Evolutionary conservation across 2,888 invertebrate species (phyloP).

Genomic region (Schrankia costaestrigalis): DNA sequence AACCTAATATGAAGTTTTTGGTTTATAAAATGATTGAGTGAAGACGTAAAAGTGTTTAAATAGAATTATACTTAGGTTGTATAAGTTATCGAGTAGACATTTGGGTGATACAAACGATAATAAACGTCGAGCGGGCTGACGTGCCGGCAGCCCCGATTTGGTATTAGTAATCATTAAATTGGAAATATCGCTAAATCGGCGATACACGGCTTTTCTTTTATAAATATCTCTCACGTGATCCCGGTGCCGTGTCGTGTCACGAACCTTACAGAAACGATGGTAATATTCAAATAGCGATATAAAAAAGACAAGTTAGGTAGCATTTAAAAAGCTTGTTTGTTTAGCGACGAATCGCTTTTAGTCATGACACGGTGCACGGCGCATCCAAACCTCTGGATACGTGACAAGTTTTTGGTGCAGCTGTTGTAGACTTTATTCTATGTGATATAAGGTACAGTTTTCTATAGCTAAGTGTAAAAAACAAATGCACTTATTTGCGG

Average conservation of each 20-base stretch:
- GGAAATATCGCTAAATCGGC: constrained; percentile 78
- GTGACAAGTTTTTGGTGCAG: constrained; percentile 40
- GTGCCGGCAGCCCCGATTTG: constrained; percentile 69
- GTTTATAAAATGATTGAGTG: constrained; percentile 10
- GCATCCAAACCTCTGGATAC: constrained; percentile 49
- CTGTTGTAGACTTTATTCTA: constrained; percentile 26
- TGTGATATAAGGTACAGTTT: constrained; percentile 33
- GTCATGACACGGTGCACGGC: constrained; percentile 71
- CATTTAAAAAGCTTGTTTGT: constrained; percentile 81
- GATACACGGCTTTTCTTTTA: constrained; percentile 78
- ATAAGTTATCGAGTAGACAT: constrained; percentile 37
- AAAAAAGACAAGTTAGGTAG: constrained; percentile 80
- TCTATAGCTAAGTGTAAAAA: constrained; percentile 15
- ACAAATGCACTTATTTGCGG: constrained; percentile 32
- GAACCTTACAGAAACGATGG: constrained; percentile 74
- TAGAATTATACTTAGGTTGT: constrained; percentile 34
- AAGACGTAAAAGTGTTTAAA: constrained; percentile 29
- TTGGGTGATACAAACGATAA: constrained; percentile 47
- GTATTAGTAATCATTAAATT: constrained; percentile 80
- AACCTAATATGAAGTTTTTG: constrained; percentile 8
- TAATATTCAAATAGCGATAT: constrained; percentile 80
- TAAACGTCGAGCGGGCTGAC: constrained; percentile 60
- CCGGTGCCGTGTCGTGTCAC: constrained; percentile 77
- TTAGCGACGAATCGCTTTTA: constrained; percentile 75
- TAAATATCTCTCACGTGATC: constrained; percentile 80